Evolutionary conservation across 2,888 invertebrate genomes (phyloP).

Genomic region (Branchipolynoe longqiensis): DNA sequence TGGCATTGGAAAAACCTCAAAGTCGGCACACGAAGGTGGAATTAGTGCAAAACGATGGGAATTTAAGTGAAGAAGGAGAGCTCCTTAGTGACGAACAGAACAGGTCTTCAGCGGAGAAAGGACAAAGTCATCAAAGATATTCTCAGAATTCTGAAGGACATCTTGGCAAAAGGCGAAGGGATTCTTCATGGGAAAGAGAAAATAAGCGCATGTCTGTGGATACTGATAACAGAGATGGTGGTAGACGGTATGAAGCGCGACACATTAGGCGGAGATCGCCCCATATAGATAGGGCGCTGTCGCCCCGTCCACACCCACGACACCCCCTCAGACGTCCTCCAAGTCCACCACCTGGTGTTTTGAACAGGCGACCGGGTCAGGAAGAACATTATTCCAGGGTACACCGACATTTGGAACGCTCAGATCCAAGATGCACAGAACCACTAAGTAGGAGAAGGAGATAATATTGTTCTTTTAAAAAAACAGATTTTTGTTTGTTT

Average conservation of each 20-base stretch:
- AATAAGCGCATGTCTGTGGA: not conserved
- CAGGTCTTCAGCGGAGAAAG: no score
- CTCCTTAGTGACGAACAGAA: not conserved
- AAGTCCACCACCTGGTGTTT: not conserved
- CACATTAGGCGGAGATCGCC: not conserved
- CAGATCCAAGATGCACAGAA: not conserved
- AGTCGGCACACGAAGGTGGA: no score
- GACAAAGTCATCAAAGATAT: no score
- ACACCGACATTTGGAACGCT: not conserved
- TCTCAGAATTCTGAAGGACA: no score
- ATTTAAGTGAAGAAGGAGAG: slow-evolving; percentile 14
- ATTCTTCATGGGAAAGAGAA: not conserved
- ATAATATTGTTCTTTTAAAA: no score
- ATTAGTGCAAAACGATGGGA: not conserved
- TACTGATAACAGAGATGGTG: not conserved
- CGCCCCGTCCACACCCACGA: not conserved
- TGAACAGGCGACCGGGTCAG: not conserved
- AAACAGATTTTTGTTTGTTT: no score
- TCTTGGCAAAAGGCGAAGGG: not conserved
- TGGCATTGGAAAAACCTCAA: no score
- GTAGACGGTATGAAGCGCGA: not conserved
- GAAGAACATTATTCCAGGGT: not conserved
- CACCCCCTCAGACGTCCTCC: not conserved
- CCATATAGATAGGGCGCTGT: no score
- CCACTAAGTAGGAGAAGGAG: not conserved